Conservation (phyloP, 2,797 vertebrate species). For the Vultur gryphus region DNA sequence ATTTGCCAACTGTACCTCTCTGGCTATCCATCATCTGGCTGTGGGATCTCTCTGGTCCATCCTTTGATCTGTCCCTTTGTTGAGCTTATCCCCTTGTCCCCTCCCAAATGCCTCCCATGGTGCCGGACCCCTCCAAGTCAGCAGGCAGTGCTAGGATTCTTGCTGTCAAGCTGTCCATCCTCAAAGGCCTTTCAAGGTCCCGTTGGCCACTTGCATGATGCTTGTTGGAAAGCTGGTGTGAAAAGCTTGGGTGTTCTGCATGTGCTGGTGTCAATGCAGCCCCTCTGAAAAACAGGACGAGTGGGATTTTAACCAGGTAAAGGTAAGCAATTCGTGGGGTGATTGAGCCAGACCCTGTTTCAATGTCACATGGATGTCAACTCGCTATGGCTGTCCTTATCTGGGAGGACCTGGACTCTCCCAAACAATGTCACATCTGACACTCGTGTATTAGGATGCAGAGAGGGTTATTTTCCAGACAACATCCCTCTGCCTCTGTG, state of each 20-base stretch:
- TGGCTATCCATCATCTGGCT: not conserved
- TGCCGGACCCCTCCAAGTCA: not conserved
- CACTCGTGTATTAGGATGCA: not conserved
- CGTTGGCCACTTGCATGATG: not conserved
- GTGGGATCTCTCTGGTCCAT: not conserved
- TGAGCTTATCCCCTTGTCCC: not conserved
- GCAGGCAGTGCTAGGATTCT: not conserved
- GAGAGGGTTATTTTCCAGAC: not conserved
- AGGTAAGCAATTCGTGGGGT: not conserved
- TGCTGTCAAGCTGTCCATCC: not conserved
- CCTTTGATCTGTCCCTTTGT: not conserved
- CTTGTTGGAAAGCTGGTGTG: not conserved
- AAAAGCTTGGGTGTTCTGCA: not conserved
- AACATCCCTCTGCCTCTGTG: not conserved
- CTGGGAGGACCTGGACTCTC: not conserved
- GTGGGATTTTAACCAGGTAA: not conserved
- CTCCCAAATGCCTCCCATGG: not conserved
- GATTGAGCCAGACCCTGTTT: rapidly evolving
- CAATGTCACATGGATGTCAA: rapidly evolving
- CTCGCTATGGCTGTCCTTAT: not conserved
- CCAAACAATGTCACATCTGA: not conserved
- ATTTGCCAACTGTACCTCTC: not conserved
- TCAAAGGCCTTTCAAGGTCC: not conserved
- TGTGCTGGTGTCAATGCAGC: not conserved
- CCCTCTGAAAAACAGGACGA: not conserved